Conservation (phyloP, 2,888 invertebrate genomes). For the Sphaerophoria rueppellii region DNA sequence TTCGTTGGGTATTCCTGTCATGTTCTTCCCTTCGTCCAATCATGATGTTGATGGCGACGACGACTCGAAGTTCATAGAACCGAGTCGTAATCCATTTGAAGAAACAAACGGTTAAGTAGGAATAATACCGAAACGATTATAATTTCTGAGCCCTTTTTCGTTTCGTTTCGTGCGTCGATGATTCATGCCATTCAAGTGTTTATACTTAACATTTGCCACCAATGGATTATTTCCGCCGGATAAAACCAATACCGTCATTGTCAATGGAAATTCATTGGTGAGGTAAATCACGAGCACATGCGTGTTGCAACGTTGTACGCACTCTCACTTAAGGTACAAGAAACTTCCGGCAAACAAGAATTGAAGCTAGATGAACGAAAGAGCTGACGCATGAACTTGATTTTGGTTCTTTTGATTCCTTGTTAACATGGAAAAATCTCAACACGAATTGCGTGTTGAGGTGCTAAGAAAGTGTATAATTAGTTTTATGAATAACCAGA, state of each 20-base stretch:
- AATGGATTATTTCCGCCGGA: slow-evolving; percentile 73
- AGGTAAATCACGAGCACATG: no score
- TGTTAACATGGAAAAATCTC: background rate
- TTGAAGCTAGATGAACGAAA: background rate
- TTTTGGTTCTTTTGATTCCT: background rate
- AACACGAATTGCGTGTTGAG: slow-evolving; percentile 17
- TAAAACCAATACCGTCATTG: slow-evolving; percentile 61
- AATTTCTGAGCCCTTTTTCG: slow-evolving; percentile 52
- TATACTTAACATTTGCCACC: slow-evolving; percentile 48
- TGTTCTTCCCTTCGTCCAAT: slow-evolving; percentile 53
- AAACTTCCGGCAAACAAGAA: background rate
- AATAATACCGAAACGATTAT: slow-evolving; percentile 63
- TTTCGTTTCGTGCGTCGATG: slow-evolving; percentile 31
- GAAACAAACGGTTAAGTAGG: slow-evolving; percentile 65
- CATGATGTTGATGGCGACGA: slow-evolving; percentile 32
- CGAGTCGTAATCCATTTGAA: background rate
- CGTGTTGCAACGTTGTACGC: no score
- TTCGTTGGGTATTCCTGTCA: slow-evolving; percentile 67
- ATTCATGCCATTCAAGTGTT: slow-evolving; percentile 45
- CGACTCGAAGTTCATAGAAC: slow-evolving; percentile 60
- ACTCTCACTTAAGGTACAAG: no score
- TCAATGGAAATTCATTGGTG: background rate
- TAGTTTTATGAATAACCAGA: slow-evolving; percentile 22
- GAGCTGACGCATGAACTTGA: slow-evolving; percentile 23
- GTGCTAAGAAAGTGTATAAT: slow-evolving; percentile 4